Percentiles rank a stretch among this genome's conserved stretches.
Evolutionary conservation across 2,888 invertebrate genomes (phyloP).

Genomic region (Drosophila colorata): DNA sequence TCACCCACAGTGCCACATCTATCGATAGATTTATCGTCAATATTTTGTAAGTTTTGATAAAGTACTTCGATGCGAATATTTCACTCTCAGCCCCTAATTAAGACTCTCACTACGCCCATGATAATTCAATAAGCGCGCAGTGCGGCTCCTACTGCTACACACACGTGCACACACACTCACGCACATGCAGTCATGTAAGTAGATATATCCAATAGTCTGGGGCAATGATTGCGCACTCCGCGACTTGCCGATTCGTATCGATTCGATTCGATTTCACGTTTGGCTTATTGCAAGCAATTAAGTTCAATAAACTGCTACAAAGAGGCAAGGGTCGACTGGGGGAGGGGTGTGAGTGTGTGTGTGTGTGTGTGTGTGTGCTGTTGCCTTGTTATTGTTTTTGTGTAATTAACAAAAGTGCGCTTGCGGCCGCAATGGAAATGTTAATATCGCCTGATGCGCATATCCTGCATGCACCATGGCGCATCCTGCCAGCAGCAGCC

Average conservation of each 20-base stretch:
- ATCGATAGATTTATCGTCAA: too few relatives aligned
- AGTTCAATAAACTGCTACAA: slow-evolving; percentile 73
- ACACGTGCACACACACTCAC: not conserved
- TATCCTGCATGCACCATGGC: slow-evolving; percentile 8
- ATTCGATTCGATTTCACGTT: slow-evolving; percentile 50
- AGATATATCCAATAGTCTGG: slow-evolving; percentile 31
- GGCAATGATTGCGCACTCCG: slow-evolving; percentile 45
- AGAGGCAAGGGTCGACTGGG: not conserved
- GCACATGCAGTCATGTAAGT: slow-evolving; percentile 17
- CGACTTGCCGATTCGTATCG: slow-evolving; percentile 28
- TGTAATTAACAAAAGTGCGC: slow-evolving; percentile 77
- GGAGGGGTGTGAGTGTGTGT: not conserved
- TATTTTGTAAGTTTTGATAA: not conserved
- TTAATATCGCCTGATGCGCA: slow-evolving; percentile 20
- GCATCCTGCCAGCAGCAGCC: slow-evolving; percentile 11
- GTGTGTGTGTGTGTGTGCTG: slow-evolving; percentile 3
- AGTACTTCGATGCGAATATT: not conserved
- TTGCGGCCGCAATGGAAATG: slow-evolving; percentile 49
- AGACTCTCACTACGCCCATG: slow-evolving; percentile 17
- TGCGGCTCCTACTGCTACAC: not conserved
- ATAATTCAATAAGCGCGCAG: slow-evolving; percentile 25
- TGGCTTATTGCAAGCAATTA: slow-evolving; percentile 80
- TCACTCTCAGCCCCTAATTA: not conserved
- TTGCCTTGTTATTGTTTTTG: slow-evolving; percentile 60
- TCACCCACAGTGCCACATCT: too few relatives aligned